A percentile compares a stretch with the other conserved stretches of the same genome.
phyloP scores from a whole-genome alignment of 1,140 invertebrate genomes.

The Triops cancriformis region DNA sequence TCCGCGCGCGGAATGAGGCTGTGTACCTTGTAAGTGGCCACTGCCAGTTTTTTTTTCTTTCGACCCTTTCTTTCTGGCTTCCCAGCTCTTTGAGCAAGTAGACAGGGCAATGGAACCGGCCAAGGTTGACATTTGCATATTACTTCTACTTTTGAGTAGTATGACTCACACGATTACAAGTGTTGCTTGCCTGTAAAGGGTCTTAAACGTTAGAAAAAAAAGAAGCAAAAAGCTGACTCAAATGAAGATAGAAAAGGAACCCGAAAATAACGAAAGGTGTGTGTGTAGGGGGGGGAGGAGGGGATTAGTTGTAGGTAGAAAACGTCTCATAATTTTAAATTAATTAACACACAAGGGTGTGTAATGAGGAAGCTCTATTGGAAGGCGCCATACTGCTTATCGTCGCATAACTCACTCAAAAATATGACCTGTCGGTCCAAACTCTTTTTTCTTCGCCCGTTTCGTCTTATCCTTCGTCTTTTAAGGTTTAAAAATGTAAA shows the following conservation, averaged over 20 bases:
- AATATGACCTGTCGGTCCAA: conserved; percentile 5
- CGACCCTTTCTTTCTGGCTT: neutral
- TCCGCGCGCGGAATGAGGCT: neutral
- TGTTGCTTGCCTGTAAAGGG: neutral
- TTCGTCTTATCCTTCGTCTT: neutral
- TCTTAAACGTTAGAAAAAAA: neutral
- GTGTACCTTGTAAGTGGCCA: neutral
- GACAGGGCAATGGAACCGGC: conserved; percentile 7
- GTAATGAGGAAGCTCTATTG: conserved; percentile 13
- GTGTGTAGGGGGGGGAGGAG: neutral
- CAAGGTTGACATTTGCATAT: conserved; percentile 14
- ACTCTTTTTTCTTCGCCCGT: neutral
- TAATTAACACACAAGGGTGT: conserved; percentile 14
- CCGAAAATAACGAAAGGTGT: too few species aligned
- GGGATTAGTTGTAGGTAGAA: neutral
- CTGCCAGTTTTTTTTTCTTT: neutral
- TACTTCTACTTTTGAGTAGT: neutral
- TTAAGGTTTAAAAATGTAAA: neutral
- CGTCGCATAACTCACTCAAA: neutral
- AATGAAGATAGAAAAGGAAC: too few species aligned
- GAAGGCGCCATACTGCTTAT: conserved; percentile 9
- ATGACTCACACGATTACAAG: neutral
- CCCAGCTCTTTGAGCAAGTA: neutral
- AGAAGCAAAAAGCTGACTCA: too few species aligned
- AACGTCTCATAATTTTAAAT: conserved; percentile 14